Evolutionary conservation across 2,113 vertebrate species (phyloP).

Genomic region (Pheucticus melanocephalus): DNA sequence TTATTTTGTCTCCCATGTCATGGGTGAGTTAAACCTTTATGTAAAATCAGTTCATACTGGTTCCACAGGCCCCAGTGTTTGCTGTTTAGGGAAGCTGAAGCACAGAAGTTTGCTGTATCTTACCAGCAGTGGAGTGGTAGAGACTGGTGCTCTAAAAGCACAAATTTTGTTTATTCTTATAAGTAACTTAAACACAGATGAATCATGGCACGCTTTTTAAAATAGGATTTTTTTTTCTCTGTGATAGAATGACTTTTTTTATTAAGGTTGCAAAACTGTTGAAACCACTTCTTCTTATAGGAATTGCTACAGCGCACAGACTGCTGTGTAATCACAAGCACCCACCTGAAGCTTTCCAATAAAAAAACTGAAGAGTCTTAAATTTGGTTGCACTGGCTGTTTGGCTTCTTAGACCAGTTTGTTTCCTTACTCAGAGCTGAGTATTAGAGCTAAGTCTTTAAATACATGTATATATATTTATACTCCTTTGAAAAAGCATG

Average conservation of each 20-base stretch:
- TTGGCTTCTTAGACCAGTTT: constrained; percentile 17
- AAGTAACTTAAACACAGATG: not conserved
- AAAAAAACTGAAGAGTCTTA: not conserved
- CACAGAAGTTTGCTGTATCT: not conserved
- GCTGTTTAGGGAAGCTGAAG: not conserved
- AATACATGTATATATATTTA: not conserved
- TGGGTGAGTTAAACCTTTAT: not conserved
- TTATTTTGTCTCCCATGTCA: not conserved
- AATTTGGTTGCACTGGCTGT: constrained; percentile 11
- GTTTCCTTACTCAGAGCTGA: not conserved
- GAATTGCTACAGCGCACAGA: not conserved
- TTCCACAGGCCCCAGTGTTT: not conserved
- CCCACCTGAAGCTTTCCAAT: not conserved
- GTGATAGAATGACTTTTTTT: not conserved
- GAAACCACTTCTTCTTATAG: constrained; percentile 35
- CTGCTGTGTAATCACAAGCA: not conserved
- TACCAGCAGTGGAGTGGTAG: not conserved
- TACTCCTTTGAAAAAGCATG: not conserved
- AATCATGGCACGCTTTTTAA: not conserved
- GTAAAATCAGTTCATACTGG: not conserved
- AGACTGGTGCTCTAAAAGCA: not conserved
- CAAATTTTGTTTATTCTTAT: not conserved
- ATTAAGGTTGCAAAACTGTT: constrained; percentile 23
- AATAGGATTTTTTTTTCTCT: not conserved
- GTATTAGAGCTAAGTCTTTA: not conserved